Evolutionary conservation across 2,888 invertebrate genomes (phyloP), one percentile per base, ranked within the genome.

Genomic region (Drosophila monieri): DNA sequence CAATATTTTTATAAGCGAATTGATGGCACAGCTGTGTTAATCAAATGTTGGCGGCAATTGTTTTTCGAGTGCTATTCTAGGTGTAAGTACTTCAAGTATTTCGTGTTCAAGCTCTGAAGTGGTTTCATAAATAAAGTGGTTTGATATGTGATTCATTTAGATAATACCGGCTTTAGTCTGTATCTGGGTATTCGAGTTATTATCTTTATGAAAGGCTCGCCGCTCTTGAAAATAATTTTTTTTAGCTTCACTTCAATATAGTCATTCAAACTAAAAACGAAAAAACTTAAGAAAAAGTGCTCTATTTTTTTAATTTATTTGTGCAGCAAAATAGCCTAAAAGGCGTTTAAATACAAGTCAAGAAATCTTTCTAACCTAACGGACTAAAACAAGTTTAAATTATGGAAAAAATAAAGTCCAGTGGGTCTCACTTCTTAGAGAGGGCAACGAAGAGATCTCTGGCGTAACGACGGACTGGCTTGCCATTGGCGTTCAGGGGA

Each of bases 401-500:
- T 56, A 56, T 25, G 21, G 21, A 10, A 21, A 18, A 43, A 12
- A 0, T 12, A 2, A 43, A 6, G n/a, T 14, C 9, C 39, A 18
- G n/a, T 15, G 18, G 14, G 6, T 12, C 8, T 46, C 47, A 67
- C n/a, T 67, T 59, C 27, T 70, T 67, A 35, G 67, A 70, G 21
- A 71, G 54, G 18, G 80, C 59, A 12, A 56, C n/a, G 32, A 80
- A 73, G n/a, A 81, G 48, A 8, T 70, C 74, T 23, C 70, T 78
- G 6, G 83, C 86, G 12, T 73, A 74, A 10, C 67, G 73, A 15
- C 80, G 74, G 39, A 74, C 30, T 0, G 68, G 53, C 65, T 90
- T 89, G n/a, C 88, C 89, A 43, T 87, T 88, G 6, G 59, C n/a
- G 48, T 89, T 89, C 44, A 74, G 65, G 1, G 89, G 89, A 3